A percentile compares a stretch with the other conserved stretches of the same genome.
These are phyloP conservation scores for Mustela erminea DNA, from an alignment of 2,797 vertebrate species.

Conservation along the genomic window DNA sequence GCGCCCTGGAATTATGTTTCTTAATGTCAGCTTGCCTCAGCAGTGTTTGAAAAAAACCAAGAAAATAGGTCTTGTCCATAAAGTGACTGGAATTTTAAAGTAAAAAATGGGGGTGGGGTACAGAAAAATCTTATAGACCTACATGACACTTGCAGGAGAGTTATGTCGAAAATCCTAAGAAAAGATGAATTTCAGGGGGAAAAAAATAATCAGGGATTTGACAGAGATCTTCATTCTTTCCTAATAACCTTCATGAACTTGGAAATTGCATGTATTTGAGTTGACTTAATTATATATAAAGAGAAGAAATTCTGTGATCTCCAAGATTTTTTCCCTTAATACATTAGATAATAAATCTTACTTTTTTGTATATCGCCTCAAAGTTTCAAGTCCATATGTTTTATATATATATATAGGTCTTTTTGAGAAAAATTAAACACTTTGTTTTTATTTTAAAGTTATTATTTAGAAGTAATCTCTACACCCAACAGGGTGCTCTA, in stretches of 20 bases:
- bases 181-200: neutral
- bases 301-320: neutral
- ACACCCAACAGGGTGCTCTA: neutral
- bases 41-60: constrained; percentile 43
- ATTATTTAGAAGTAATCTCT: neutral
- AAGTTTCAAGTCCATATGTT: constrained; percentile 27
- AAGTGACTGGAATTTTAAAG: neutral
- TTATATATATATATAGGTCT: neutral
- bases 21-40: neutral
- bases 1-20: too few species aligned
- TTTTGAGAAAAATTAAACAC: constrained; percentile 42
- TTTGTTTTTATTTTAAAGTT: neutral
- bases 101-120: neutral
- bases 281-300: constrained; percentile 14
- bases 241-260: constrained; percentile 2
- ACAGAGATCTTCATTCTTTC: neutral
- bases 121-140: neutral
- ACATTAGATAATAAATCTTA: neutral
- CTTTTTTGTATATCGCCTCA: neutral
- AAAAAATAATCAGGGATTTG: neutral
- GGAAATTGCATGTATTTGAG: neutral
- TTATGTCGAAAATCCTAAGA: neutral
- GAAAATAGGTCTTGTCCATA: neutral
- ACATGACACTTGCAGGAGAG: neutral
- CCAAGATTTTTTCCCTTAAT: neutral